Percentiles rank a stretch among this genome's conserved stretches.
Conservation (phyloP, 2,888 invertebrate species). For the Pachymerium ferrugineum region DNA sequence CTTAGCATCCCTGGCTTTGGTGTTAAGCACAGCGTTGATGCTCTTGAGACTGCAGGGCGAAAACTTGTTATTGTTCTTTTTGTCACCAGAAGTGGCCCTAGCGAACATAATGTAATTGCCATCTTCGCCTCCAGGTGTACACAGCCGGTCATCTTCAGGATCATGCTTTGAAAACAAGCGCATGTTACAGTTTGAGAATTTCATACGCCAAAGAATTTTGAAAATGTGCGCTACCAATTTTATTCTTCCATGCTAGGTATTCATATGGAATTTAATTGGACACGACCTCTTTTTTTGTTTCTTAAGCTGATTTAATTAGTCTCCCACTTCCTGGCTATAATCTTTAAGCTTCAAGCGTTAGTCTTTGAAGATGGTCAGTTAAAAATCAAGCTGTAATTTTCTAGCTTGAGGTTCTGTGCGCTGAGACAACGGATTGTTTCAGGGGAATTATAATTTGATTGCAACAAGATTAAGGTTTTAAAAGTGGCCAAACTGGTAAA, state of each 20-base stretch:
- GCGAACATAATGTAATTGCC: conserved; percentile 99
- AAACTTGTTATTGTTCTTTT: conserved; percentile 95
- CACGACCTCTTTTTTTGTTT: neutral
- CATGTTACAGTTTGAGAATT: neutral
- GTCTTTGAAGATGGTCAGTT: neutral
- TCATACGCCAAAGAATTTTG: neutral
- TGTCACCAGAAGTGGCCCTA: conserved; percentile 95
- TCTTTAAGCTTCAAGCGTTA: neutral
- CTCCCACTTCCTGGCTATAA: neutral
- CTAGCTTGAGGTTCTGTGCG: too few relatives aligned
- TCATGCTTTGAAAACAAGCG: conserved; percentile 66
- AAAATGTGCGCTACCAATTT: neutral
- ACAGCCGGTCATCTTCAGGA: conserved; percentile 66
- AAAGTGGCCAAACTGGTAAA: too few relatives aligned
- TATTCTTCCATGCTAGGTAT: neutral
- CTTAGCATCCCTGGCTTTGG: conserved; percentile 79
- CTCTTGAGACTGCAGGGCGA: conserved; percentile 88
- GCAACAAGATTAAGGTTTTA: too few relatives aligned
- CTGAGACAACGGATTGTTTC: too few relatives aligned
- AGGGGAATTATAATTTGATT: too few relatives aligned
- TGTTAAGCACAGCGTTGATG: conserved; percentile 85
- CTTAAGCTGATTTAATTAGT: neutral
- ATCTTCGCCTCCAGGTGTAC: conserved; percentile 89
- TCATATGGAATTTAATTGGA: neutral
- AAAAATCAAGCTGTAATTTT: neutral